These are phyloP conservation scores for Blastobasis adustella DNA, from an alignment of 2,888 invertebrate species.

Conservation along the genomic window DNA sequence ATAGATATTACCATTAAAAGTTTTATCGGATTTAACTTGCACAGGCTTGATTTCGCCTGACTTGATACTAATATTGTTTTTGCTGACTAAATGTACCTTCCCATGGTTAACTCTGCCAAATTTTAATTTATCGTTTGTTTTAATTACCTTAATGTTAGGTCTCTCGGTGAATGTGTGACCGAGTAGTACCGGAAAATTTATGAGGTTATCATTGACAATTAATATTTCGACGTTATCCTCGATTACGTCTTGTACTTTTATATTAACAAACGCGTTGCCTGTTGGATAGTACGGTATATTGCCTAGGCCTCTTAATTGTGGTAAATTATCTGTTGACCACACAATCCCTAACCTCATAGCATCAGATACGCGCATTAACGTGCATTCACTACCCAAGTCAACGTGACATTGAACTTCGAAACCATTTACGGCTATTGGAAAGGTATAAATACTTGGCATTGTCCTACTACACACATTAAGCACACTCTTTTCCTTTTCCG, in stretches of 20 bases:
- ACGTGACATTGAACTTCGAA: not conserved
- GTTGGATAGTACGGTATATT: not conserved
- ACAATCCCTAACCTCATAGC: not conserved
- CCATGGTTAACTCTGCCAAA: not conserved
- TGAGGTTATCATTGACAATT: conserved; percentile 1
- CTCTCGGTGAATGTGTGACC: conserved; percentile 5
- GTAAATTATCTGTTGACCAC: not conserved
- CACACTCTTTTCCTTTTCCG: too few relatives aligned
- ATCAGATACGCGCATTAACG: conserved; percentile 1
- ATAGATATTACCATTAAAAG: not conserved
- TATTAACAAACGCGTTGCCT: not conserved
- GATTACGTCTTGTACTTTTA: conserved; percentile 1
- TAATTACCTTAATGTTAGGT: conserved; percentile 1
- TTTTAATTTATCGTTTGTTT: not conserved
- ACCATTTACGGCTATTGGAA: not conserved
- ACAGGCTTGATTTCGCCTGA: not conserved
- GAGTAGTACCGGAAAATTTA: not conserved
- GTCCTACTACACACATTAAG: too few relatives aligned
- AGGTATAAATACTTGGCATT: too few relatives aligned
- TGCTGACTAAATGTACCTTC: not conserved
- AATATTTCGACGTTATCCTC: conserved; percentile 7
- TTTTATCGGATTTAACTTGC: not conserved
- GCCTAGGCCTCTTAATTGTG: conserved; percentile 3
- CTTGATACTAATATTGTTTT: not conserved
- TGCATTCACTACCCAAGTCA: conserved; percentile 4